Base-by-base conservation (phyloP, 1,140 invertebrate genomes). In the Rhagoletis pomonella region DNA sequence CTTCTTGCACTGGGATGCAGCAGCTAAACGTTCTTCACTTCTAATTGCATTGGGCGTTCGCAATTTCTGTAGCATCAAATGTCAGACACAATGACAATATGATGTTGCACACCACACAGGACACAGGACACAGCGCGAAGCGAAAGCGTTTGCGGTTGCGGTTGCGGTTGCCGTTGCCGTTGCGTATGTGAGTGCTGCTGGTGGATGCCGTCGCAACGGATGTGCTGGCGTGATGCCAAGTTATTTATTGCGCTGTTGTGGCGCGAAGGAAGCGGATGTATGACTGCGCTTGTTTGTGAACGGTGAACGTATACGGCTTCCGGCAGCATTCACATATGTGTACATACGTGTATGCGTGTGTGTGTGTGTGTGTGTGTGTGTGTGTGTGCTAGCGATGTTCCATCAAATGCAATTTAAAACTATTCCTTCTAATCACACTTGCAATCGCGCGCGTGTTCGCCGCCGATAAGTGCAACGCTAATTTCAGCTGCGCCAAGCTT, bases 331-430 rank as follows among this genome's bases (percentile, higher is more conserved):
- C 29, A 29, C 29, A 29, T 29, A 29, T 29, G 29, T 29, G 29
- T 29, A 29, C 29, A 29, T 29, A 7, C 50, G 10, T 55, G 50
- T 55, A 10, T 10, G 5, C 50, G 50, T 55, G 14, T 55, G 64
- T 9, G 10, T 14, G 62, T 10, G 64, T 10, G 64, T 42, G 9
- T 9, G 64, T 67, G 29, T 14, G 19, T 42, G 12, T n/a, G 3
- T 65, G 9, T 39, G 39, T 39, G 65, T 44, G 39, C 65, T 9
- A 44, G 67, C 5, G 42, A 73, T 44, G 67, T 44, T 47, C 39
- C 67, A 17, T 47, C 42, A 14, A 39, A n/a, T 73, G 42, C 67
- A 73, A 44, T 73, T 73, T 73, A 73, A 44, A 73, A 73, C 67
- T 47, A 42, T 44, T 73, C 39, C 10, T 73, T 73, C 67, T 73